phyloP scores from a whole-genome alignment of 2,797 vertebrate species.

The Erpetoichthys calabaricus region DNA sequence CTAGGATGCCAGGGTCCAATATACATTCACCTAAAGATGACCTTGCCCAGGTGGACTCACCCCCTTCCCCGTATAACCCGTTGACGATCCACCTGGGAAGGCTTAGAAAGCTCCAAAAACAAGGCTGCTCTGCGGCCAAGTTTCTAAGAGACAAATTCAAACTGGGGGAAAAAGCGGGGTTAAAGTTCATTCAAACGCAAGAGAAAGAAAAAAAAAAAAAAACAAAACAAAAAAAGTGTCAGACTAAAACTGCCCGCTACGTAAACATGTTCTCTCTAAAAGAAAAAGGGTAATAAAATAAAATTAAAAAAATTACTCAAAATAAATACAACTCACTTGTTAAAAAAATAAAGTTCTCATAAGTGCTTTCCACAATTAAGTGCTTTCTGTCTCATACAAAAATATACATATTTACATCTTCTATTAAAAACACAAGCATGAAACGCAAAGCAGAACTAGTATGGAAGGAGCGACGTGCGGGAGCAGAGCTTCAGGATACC shows the following conservation, averaged over 20 bases:
- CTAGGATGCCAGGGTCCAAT: no score
- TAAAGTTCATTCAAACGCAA: no score
- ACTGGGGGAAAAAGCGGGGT: no score
- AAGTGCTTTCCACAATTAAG: slow-evolving; percentile 74
- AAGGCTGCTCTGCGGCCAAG: neutral
- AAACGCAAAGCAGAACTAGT: neutral
- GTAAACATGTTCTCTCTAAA: slow-evolving; percentile 63
- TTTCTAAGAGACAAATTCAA: neutral
- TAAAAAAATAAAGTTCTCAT: slow-evolving; percentile 73
- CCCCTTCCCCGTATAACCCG: no score
- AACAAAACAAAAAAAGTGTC: neutral
- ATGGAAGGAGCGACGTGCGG: neutral
- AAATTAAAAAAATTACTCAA: slow-evolving; percentile 33
- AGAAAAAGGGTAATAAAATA: slow-evolving; percentile 41
- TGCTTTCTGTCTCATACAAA: slow-evolving; percentile 60
- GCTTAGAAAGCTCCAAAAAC: no score
- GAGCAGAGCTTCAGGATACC: neutral
- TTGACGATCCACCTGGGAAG: no score
- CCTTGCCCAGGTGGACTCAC: no score
- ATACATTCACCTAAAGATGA: no score
- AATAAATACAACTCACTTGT: slow-evolving; percentile 63
- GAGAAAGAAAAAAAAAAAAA: neutral
- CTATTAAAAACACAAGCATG: slow-evolving; percentile 42
- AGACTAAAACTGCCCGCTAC: slow-evolving; percentile 41
- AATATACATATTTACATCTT: slow-evolving; percentile 74